Evolutionary conservation across 2,888 invertebrate species (phyloP).

Genomic region (Cantharis flavilabris): DNA sequence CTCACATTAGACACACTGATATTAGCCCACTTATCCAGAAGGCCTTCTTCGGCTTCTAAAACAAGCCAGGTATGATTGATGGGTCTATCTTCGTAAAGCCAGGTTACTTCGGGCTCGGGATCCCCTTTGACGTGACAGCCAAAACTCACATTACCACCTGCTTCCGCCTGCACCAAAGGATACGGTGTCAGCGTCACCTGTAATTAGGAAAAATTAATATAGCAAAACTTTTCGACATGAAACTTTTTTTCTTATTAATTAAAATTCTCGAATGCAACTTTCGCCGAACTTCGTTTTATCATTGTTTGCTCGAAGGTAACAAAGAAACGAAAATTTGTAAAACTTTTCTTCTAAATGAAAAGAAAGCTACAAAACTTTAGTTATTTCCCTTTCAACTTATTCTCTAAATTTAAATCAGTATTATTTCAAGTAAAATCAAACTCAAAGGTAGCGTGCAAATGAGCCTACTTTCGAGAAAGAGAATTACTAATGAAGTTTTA

Average conservation of each 20-base stretch:
- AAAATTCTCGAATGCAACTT: neutral
- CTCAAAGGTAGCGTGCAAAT: neutral
- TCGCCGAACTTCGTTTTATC: neutral
- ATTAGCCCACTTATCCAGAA: conserved; percentile 71
- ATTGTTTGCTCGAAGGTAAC: neutral
- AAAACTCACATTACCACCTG: conserved; percentile 81
- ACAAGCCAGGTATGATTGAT: conserved; percentile 60
- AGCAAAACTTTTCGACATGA: neutral
- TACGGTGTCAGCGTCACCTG: conserved; percentile 49
- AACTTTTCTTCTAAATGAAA: neutral
- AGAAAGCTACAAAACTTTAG: neutral
- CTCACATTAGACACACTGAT: conserved; percentile 82
- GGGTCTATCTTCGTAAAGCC: conserved; percentile 78
- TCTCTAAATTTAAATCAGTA: neutral
- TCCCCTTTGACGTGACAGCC: conserved; percentile 82
- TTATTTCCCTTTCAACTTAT: neutral
- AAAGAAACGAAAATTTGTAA: neutral
- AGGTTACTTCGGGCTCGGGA: conserved; percentile 81
- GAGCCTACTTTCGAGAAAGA: neutral
- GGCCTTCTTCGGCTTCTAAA: conserved; percentile 56
- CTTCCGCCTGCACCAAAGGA: conserved; percentile 68
- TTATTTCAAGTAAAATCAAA: neutral
- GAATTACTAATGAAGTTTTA: neutral
- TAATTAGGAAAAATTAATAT: neutral
- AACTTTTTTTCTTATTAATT: neutral